phyloP scores from a whole-genome alignment of 2,113 vertebrate species.

The Forbesichthys agassizii region DNA sequence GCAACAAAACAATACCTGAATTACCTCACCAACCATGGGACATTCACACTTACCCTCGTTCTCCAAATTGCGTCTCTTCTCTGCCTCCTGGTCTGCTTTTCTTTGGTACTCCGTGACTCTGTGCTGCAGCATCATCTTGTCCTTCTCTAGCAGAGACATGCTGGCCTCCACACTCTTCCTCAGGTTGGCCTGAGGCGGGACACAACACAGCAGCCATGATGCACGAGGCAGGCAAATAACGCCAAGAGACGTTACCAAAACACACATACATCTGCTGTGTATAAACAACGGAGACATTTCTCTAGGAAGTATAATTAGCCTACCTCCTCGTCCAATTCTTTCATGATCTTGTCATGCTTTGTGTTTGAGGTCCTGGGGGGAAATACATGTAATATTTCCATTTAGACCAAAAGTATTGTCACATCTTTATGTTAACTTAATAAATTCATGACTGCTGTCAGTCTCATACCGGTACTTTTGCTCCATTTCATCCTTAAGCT shows the following conservation, averaged over 20 bases:
- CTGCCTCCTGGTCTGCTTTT: conserved; percentile 93
- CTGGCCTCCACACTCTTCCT: conserved; percentile 86
- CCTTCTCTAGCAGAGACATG: conserved; percentile 91
- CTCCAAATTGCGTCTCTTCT: conserved; percentile 93
- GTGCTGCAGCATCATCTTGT: conserved; percentile 93
- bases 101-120: conserved; percentile 92
- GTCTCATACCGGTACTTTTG: conserved; percentile 93
- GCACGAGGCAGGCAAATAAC: neutral
- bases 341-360: conserved; percentile 95
- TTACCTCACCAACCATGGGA: neutral
- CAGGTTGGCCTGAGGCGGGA: conserved; percentile 70
- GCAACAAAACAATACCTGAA: too few species aligned
- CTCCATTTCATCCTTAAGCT: conserved; percentile 97
- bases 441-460: neutral
- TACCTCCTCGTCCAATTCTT: conserved; percentile 98
- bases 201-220: conserved; percentile 17
- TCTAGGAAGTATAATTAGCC: neutral
- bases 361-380: conserved; percentile 85
- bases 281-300: neutral
- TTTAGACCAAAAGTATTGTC: neutral
- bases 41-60: conserved; percentile 85
- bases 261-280: neutral
- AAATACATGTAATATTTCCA: conserved; percentile 13
- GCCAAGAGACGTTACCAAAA: neutral
- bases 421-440: conserved; percentile 3